Base-by-base conservation (phyloP, 2,888 invertebrate species). In the Andrena dorsata region DNA sequence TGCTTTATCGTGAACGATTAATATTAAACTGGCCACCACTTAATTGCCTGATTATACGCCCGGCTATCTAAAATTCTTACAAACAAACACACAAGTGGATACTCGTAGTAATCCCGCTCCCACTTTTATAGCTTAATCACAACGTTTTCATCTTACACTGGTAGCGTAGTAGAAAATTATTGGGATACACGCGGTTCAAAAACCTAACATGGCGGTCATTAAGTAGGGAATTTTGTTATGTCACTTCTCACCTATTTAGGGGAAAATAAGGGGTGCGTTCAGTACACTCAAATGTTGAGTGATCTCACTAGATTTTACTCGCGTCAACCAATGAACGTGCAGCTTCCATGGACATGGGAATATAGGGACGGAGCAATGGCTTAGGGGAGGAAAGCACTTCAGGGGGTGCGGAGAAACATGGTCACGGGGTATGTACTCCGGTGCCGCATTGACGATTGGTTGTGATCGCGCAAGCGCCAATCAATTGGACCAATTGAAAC, bases 101-200 rank as follows among this genome's bases (percentile, higher is more conserved):
- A 79, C 83, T 78, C 79, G 79, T 64, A 82, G 78, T 80, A 90
- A 88, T 86, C 89, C 91, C 91, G 91, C 92, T 92, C 87, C 88
- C 86, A 86, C 83, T 83, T 87, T 86, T 80, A 76, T 53, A 80
- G 74, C 66, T 71, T 65, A 83, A 85, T 76, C 80, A 83, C 89
- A 73, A 87, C 76, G 80, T 89, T 83, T 83, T 77, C 80, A 89
- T 85, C 58, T 76, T 87, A 76, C 85, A 78, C 35, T 70, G 75
- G 78, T 49, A 68, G 51, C 69, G 58, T 72, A 35, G 47, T 75
- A 70, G 68, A 77, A 72, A 61, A 63, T 69, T 83, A 74, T 75
- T 76, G 61, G 53, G 26, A 71, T 66, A 64, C 78, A 73, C 56
- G 60, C 70, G 58, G 74, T 83, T 77, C 66, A 60, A 73, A 78